These are phyloP conservation scores for Ochotona curzoniae DNA, from an alignment of 2,113 vertebrate species.

Conservation along the genomic window DNA sequence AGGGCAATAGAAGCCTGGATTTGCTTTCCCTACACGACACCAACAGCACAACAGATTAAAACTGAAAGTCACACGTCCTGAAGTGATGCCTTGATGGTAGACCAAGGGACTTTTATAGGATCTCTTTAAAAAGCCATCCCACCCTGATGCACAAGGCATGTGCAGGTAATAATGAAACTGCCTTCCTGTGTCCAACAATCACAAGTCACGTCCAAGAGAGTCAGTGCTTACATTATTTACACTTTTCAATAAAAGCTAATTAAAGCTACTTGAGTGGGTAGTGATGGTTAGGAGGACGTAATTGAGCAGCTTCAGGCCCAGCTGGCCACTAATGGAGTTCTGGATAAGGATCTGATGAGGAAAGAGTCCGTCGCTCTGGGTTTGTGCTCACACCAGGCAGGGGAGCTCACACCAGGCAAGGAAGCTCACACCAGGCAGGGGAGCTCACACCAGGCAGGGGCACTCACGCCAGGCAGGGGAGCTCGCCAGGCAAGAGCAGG, in stretches of 20 bases:
- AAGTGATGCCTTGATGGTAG: not conserved
- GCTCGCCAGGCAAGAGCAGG: too few species aligned
- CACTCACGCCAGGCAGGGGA: not conserved
- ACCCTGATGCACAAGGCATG: not conserved
- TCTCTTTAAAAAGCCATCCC: constrained; percentile 37
- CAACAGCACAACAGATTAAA: constrained; percentile 22
- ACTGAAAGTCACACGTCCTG: not conserved
- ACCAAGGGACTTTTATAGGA: not conserved
- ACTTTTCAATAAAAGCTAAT: constrained; percentile 68
- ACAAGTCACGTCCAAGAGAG: constrained; percentile 8
- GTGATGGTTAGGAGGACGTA: constrained; percentile 19
- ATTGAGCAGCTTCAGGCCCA: constrained; percentile 63
- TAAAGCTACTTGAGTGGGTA: constrained; percentile 72
- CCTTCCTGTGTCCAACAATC: not conserved
- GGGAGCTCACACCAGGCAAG: not conserved
- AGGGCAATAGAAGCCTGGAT: not conserved
- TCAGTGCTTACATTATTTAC: constrained; percentile 53
- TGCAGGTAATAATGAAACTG: not conserved
- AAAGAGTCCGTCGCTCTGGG: not conserved
- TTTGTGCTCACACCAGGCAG: not conserved
- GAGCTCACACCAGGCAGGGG: too few species aligned
- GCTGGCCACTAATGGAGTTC: constrained; percentile 38
- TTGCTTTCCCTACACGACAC: not conserved
- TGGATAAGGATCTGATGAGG: constrained; percentile 54
- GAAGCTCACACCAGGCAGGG: not conserved